Evolutionary conservation across 37 sponge, comb jelly and placozoan species (phyloP).

Genomic region (Axinella damicornis): DNA sequence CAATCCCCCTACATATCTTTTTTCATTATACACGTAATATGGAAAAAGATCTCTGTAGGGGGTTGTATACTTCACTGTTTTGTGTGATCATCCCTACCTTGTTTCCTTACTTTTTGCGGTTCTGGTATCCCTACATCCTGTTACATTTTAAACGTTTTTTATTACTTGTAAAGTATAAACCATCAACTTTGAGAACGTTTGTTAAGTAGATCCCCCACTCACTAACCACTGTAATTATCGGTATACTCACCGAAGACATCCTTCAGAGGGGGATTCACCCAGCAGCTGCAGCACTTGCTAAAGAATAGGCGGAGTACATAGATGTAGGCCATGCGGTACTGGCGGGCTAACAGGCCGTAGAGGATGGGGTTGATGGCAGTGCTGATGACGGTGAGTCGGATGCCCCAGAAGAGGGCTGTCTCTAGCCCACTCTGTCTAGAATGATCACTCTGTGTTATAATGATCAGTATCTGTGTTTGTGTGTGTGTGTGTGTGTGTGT

Average conservation of each 20-base stretch:
- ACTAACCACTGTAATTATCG: too few species aligned
- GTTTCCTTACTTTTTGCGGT: too few species aligned
- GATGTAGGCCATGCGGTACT: slow-evolving; percentile 76
- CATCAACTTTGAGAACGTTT: too few species aligned
- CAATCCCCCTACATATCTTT: too few species aligned
- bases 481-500: neutral
- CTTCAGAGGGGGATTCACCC: slow-evolving; percentile 53
- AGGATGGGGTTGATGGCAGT: slow-evolving; percentile 76
- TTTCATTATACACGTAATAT: too few species aligned
- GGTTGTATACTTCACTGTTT: too few species aligned
- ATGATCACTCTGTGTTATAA: neutral
- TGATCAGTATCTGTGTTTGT: neutral
- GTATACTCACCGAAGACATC: slow-evolving; percentile 52
- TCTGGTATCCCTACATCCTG: too few species aligned
- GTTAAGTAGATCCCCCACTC: too few species aligned
- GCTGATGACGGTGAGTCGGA: slow-evolving; percentile 70
- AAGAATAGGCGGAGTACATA: slow-evolving; percentile 41
- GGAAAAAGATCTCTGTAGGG: too few species aligned
- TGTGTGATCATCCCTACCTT: too few species aligned
- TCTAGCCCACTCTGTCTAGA: neutral
- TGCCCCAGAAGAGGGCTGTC: slow-evolving; percentile 72
- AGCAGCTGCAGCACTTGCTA: slow-evolving; percentile 40
- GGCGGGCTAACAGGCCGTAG: slow-evolving; percentile 77
- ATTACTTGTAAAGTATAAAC: too few species aligned
- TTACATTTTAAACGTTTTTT: too few species aligned